These are phyloP conservation scores for Drosophila anomelani DNA, from an alignment of 2,888 invertebrate genomes.

Conservation along the genomic window DNA sequence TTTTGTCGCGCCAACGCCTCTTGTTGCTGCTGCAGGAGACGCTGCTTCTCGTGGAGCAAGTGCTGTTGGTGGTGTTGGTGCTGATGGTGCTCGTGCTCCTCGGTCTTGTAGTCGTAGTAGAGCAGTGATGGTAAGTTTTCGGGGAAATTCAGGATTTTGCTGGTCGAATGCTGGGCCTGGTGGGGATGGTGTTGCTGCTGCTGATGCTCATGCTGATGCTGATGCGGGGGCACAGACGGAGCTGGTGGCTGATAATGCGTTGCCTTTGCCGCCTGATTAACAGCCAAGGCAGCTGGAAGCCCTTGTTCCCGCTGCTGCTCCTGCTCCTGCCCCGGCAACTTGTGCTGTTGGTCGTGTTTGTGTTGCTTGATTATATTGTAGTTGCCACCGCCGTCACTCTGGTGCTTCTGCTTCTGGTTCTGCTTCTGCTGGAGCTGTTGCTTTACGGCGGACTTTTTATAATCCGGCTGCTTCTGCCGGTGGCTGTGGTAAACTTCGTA, in stretches of 20 bases:
- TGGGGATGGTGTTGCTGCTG: constrained; percentile 47
- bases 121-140: constrained; percentile 83
- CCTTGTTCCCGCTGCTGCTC: constrained; percentile 23
- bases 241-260: constrained; percentile 69
- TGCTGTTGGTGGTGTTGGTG: constrained; percentile 82
- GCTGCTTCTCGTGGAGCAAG: constrained; percentile 78
- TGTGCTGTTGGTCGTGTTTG: constrained; percentile 63
- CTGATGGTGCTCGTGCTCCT: constrained; percentile 83
- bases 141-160: constrained; percentile 83
- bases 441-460: constrained; percentile 66
- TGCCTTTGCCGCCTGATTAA: constrained; percentile 70
- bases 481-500: constrained; percentile 74
- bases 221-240: constrained; percentile 24
- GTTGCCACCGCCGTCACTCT: constrained; percentile 52
- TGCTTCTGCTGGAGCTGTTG: constrained; percentile 46
- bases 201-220: constrained; percentile 15
- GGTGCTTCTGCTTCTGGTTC: constrained; percentile 30
- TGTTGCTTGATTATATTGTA: constrained; percentile 73
- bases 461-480: constrained; percentile 61
- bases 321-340: constrained; percentile 51
- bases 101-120: constrained; percentile 84
- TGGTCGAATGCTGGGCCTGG: constrained; percentile 62
- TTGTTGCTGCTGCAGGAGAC: constrained; percentile 59
- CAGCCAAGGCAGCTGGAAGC: constrained; percentile 41
- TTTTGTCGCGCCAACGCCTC: constrained; percentile 52